Evolutionary conservation across 2,888 invertebrate species (phyloP).

Genomic region (Eumerus sabulonum): DNA sequence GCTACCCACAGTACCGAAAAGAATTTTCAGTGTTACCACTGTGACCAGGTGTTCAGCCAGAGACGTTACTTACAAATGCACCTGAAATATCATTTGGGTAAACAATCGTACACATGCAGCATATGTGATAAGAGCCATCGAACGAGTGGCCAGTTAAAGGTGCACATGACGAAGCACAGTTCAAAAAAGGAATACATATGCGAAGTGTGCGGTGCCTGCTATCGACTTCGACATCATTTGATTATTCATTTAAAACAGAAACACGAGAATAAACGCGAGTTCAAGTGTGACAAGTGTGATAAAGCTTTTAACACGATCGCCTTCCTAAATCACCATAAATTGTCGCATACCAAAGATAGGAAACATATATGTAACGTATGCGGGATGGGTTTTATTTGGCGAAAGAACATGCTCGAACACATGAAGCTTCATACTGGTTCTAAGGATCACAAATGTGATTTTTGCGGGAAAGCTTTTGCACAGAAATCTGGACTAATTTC

Average conservation of each 20-base stretch:
- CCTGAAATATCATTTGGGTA: conserved; percentile 32
- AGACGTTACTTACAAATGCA: conserved; percentile 53
- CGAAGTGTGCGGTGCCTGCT: conserved; percentile 48
- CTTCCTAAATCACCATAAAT: conserved; percentile 74
- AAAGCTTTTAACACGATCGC: conserved; percentile 73
- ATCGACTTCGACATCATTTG: conserved; percentile 43
- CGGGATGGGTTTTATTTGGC: conserved; percentile 72
- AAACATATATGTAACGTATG: conserved; percentile 72
- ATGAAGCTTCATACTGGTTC: conserved; percentile 72
- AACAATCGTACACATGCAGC: conserved; percentile 24
- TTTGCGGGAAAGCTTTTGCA: conserved; percentile 73
- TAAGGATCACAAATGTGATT: conserved; percentile 71
- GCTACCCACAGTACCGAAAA: conserved; percentile 12
- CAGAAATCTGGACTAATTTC: conserved; percentile 69
- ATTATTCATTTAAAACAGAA: conserved; percentile 41
- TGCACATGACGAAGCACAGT: conserved; percentile 45
- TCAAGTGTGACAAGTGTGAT: conserved; percentile 71
- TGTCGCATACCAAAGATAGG: conserved; percentile 71
- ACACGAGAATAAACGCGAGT: conserved; percentile 75
- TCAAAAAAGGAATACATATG: conserved; percentile 38
- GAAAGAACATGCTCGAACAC: conserved; percentile 74
- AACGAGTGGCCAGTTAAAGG: conserved; percentile 43
- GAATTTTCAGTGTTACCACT: conserved; percentile 31
- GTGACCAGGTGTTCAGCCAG: conserved; percentile 32
- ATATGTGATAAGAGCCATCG: conserved; percentile 43